Evolutionary conservation across 2,113 vertebrate species (phyloP).

Genomic region (Ornithorhynchus anatinus): DNA sequence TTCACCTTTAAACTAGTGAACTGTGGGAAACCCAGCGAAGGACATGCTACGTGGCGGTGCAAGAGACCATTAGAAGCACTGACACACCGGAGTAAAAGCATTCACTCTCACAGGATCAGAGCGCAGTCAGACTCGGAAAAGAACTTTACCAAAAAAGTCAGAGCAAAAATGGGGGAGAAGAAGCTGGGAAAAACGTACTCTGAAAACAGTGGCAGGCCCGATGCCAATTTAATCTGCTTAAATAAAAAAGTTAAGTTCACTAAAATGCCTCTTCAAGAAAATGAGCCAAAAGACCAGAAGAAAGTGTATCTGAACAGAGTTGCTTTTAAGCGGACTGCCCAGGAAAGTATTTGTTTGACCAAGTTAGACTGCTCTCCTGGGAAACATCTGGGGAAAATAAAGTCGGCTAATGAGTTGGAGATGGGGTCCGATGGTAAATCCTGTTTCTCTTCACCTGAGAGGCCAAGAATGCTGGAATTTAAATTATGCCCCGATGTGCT

Average conservation of each 20-base stretch:
- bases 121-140: slow-evolving; percentile 17
- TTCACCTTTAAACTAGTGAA: not conserved
- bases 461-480: slow-evolving; percentile 65
- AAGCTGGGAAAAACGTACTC: slow-evolving; percentile 38
- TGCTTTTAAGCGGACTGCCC: slow-evolving; percentile 60
- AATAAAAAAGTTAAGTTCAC: slow-evolving; percentile 38
- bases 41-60: slow-evolving; percentile 8
- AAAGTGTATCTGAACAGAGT: slow-evolving; percentile 73
- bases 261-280: slow-evolving; percentile 20
- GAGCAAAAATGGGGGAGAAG: slow-evolving; percentile 18
- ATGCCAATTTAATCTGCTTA: slow-evolving; percentile 43
- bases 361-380: slow-evolving; percentile 60
- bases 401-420: not conserved
- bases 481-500: slow-evolving; percentile 74
- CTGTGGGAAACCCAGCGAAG: slow-evolving; percentile 34
- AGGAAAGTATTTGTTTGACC: slow-evolving; percentile 69
- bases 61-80: slow-evolving; percentile 23
- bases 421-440: not conserved
- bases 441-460: not conserved
- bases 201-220: slow-evolving; percentile 15
- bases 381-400: slow-evolving; percentile 12
- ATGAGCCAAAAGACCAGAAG: slow-evolving; percentile 60
- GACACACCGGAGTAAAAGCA: slow-evolving; percentile 11
- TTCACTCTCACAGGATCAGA: slow-evolving; percentile 40
- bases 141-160: slow-evolving; percentile 17